These are phyloP conservation scores for Epinotia ramella DNA, from an alignment of 2,888 invertebrate species.

Conservation along the genomic window DNA sequence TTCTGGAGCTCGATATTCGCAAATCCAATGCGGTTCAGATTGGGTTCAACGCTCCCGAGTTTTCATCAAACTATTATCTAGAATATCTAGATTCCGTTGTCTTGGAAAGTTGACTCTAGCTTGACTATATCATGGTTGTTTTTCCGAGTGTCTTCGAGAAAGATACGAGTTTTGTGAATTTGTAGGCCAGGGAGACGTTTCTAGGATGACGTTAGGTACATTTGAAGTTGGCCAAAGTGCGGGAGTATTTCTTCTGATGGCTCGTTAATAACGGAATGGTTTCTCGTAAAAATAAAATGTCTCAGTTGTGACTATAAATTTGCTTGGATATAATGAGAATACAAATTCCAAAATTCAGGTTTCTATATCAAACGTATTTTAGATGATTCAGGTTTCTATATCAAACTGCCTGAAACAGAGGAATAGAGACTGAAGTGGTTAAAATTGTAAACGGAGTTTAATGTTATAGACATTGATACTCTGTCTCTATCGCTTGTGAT, in stretches of 20 bases:
- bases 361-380: background rate
- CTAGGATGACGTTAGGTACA: slow-evolving; percentile 29
- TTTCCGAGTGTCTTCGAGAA: background rate
- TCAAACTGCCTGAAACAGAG: no score
- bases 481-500: no score
- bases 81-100: background rate
- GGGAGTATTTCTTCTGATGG: slow-evolving; percentile 18
- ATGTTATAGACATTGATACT: no score
- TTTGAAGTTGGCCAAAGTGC: slow-evolving; percentile 12
- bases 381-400: no score
- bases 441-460: no score
- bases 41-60: slow-evolving; percentile 71
- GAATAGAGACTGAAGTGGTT: no score
- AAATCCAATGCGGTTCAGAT: slow-evolving; percentile 53
- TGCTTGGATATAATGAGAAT: background rate
- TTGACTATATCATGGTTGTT: background rate
- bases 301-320: slow-evolving; percentile 16
- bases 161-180: slow-evolving; percentile 2
- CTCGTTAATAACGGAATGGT: slow-evolving; percentile 34
- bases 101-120: slow-evolving; percentile 2
- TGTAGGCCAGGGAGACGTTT: slow-evolving; percentile 12
- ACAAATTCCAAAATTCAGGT: background rate
- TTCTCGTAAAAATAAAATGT: slow-evolving; percentile 21
- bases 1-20: slow-evolving; percentile 77
- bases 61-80: slow-evolving; percentile 17